Percentiles rank a stretch among this genome's conserved stretches.
Evolutionary conservation across 2,797 vertebrate genomes (phyloP).

Genomic region (Fratercula arctica): DNA sequence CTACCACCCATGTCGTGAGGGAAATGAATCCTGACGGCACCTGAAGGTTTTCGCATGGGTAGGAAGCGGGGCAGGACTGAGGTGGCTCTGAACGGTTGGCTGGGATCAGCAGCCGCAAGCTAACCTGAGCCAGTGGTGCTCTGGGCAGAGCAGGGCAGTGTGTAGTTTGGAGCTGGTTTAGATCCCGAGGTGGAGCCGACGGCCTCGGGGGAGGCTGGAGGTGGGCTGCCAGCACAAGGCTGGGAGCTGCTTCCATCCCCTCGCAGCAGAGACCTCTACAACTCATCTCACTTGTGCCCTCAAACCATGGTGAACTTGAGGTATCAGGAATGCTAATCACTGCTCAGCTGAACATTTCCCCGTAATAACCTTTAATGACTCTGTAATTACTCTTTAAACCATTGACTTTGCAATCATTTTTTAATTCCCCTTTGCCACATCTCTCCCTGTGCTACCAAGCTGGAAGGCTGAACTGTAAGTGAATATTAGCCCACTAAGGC

Average conservation of each 20-base stretch:
- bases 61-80: not conserved
- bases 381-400: conserved; percentile 69
- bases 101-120: not conserved
- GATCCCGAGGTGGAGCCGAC: not conserved
- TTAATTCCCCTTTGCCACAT: conserved; percentile 44
- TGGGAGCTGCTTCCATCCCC: not conserved
- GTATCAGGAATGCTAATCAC: conserved; percentile 49
- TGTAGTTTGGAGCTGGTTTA: not conserved
- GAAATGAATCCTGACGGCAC: not conserved
- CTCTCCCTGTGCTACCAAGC: not conserved
- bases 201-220: not conserved
- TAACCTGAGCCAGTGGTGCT: accelerated
- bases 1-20: not conserved
- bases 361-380: conserved; percentile 65
- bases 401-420: conserved; percentile 71
- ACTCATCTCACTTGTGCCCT: not conserved
- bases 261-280: not conserved
- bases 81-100: not conserved
- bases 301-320: conserved; percentile 21
- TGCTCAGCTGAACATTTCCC: conserved; percentile 51
- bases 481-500: conserved; percentile 9
- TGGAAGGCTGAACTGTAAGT: conserved; percentile 10
- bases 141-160: not conserved
- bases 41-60: not conserved
- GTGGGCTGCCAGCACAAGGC: not conserved